These are phyloP conservation scores for Alcedo atthis DNA, from an alignment of 2,797 vertebrate species.

Conservation along the genomic window DNA sequence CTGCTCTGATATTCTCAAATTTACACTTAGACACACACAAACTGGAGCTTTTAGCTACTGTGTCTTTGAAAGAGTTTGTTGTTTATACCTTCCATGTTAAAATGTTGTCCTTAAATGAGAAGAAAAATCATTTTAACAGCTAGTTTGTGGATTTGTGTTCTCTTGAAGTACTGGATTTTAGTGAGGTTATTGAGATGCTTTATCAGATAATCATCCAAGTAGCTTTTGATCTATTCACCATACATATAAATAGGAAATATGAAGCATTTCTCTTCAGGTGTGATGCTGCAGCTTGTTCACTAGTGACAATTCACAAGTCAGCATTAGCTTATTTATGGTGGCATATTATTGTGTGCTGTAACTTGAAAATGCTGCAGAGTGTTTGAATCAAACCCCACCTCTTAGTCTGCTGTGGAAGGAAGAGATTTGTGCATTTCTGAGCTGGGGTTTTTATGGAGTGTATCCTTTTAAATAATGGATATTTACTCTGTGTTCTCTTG, in stretches of 20 bases:
- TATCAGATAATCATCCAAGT: background rate
- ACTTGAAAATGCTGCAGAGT: background rate
- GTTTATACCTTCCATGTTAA: background rate
- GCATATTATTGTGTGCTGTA: background rate
- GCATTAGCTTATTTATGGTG: background rate
- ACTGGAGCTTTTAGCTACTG: background rate
- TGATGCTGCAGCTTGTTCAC: background rate
- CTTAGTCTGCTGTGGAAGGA: background rate
- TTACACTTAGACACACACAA: background rate
- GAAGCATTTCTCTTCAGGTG: background rate
- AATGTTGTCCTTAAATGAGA: background rate
- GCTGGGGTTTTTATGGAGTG: background rate
- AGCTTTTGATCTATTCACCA: background rate
- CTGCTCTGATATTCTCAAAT: background rate
- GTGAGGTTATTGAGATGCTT: background rate
- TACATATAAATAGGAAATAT: background rate
- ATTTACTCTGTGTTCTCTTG: background rate
- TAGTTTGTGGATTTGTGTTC: background rate
- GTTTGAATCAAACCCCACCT: background rate
- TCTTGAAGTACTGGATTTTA: background rate
- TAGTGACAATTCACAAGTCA: background rate
- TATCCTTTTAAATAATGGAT: background rate
- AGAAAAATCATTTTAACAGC: background rate
- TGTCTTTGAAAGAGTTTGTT: background rate
- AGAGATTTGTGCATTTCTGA: background rate